Base-by-base conservation (phyloP, 1,140 invertebrate species). In the Tetramorium parvispinum region DNA sequence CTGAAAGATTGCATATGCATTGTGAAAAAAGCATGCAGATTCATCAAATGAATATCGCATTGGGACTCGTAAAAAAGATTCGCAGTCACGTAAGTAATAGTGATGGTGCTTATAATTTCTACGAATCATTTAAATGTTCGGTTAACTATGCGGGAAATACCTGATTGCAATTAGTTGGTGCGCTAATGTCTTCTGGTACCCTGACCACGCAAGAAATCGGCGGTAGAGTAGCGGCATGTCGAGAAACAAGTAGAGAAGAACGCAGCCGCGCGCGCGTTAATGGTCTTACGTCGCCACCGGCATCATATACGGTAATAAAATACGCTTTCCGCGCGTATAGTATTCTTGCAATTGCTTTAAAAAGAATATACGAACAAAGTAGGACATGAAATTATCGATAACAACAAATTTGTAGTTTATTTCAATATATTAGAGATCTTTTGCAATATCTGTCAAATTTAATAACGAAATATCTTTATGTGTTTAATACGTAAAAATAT, bases 151-250 rank as follows among this genome's bases (percentile, higher is more conserved):
- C 91, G 86, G 81, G 78, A 70, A 93, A 93, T 93, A 92, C 92
- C 92, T 91, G 87, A 83, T 88, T 89, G 91, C 92, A 94, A 94
- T 94, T 94, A 94, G 92, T 90, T 79, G 53, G 73, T 92, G 90
- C 91, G 88, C 83, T 92, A 93, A 94, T 93, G 91, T 90, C 90
- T 93, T 92, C 93, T 89, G 85, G 88, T 93, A 87, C 77, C 82
- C 77, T 76, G 49, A 63, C 61, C 51, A 77, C 27, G 71, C 87
- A 91, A 93, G 92, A 93, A 92, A 85, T 86, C 86, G 71, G 88
- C 77, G 73, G 73, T 37, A 61, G 61, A 70, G 24, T 75, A 53
- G 59, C 88, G 66, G 85, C 79, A 85, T 71, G 82, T 82, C 40
- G 81, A 75, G 63, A 68, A 83, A 87, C 87, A 81, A 77, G 77